Evolutionary conservation across 53 echinoderm and acorn worm species (phyloP).

Genomic region (Patiria pectinifera): DNA sequence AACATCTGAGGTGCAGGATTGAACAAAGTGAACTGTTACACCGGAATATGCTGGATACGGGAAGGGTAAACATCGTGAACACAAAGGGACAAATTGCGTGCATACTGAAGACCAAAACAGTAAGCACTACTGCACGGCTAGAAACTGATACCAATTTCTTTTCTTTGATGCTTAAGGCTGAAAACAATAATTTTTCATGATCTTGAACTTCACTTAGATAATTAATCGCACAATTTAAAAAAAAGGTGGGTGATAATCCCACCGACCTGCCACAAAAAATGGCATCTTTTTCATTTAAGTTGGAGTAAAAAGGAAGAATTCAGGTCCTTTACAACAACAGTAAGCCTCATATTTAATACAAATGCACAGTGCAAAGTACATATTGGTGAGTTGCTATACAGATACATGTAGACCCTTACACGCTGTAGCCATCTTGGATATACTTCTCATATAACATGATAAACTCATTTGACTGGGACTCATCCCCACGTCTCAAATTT

Average conservation of each 20-base stretch:
- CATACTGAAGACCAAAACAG: background rate
- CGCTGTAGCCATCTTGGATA: background rate
- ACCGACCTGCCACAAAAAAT: background rate
- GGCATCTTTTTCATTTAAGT: background rate
- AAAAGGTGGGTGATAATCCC: background rate
- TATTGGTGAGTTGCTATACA: background rate
- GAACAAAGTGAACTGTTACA: no score
- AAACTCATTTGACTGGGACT: background rate
- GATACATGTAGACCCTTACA: background rate
- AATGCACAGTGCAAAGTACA: background rate
- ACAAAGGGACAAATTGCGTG: no score
- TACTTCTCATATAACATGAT: background rate
- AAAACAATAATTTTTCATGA: background rate
- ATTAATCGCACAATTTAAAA: constrained; percentile 4
- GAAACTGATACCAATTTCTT: background rate
- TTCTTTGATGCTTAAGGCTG: background rate
- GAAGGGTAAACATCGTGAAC: no score
- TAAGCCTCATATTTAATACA: constrained; percentile 14
- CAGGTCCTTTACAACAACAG: background rate
- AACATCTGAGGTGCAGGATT: no score
- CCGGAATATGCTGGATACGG: no score
- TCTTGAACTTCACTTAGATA: background rate
- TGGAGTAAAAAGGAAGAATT: constrained; percentile 1
- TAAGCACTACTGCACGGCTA: background rate
- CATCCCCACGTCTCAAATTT: background rate